A percentile compares a stretch with the other conserved stretches of the same genome.
Conservation (phyloP, 2,888 invertebrate genomes). For the Dicyrtoma fusca region DNA sequence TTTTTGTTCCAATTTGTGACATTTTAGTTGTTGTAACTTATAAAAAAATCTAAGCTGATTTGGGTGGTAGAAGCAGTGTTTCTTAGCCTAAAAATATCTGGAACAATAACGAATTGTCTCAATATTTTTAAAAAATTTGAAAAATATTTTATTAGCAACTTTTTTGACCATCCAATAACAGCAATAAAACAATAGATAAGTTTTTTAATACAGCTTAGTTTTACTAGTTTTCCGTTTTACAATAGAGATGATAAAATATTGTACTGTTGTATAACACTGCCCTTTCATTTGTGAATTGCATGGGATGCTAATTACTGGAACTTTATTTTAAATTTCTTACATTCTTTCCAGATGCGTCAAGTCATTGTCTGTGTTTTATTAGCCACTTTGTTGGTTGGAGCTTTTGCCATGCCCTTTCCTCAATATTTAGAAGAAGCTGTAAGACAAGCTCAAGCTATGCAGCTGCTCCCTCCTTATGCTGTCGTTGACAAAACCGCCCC, state of each 20-base stretch:
- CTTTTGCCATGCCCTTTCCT: slow-evolving; percentile 41
- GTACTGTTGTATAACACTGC: neutral
- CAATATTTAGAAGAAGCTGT: slow-evolving; percentile 49
- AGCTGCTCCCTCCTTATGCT: slow-evolving; percentile 45
- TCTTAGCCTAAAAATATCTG: too few species aligned
- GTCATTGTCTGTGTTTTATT: slow-evolving; percentile 35
- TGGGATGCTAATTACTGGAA: slow-evolving; percentile 2
- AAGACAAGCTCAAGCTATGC: slow-evolving; percentile 50
- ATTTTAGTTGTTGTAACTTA: too few species aligned
- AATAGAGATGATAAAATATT: neutral
- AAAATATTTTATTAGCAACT: too few species aligned
- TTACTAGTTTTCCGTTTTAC: neutral
- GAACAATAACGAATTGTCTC: too few species aligned
- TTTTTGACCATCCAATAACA: too few species aligned
- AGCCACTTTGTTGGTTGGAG: slow-evolving; percentile 34
- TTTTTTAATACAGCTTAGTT: too few species aligned
- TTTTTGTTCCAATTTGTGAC: too few species aligned
- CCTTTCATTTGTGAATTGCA: neutral
- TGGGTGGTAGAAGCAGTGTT: too few species aligned
- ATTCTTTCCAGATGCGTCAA: slow-evolving; percentile 38
- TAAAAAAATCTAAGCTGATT: too few species aligned
- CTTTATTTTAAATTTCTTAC: slow-evolving; percentile 4
- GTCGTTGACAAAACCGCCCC: slow-evolving; percentile 50
- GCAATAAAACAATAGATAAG: too few species aligned
- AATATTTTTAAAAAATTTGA: too few species aligned